Base-by-base conservation (phyloP, 2,797 vertebrate genomes). In the Lepus oiostolus region DNA sequence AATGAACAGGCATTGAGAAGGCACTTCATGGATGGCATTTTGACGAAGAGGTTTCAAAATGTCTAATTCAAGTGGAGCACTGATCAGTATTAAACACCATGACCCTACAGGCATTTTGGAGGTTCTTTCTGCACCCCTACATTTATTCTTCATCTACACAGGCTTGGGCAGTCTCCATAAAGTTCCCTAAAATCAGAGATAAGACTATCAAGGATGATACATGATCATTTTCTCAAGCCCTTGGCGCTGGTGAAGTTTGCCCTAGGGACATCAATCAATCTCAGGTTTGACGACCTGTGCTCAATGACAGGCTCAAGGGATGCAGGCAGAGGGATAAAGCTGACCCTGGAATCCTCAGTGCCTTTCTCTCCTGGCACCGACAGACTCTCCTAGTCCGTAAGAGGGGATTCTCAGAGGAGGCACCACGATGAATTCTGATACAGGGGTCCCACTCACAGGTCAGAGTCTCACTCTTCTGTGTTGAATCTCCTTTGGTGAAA, bases 11-110 rank as follows among this genome's bases (percentile, higher is more conserved):
- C 88, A 70, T 60, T 65, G 38, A 77, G 68, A 90, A 82, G 50
- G 32, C 21, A 0, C 6, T 58, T 47, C 82, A 70, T 32, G 50
- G 16, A 32, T 30, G 62, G 72, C 24, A 65, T 72, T 83, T 83
- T 54, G 60, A 84, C 82, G 42, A 88, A 35, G 19, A 58, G 60
- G 2, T 28, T 88, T 81, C 10, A 60, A 0, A 11, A 80, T 79
- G 77, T 89, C 94, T 84, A 76, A 86, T 72, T 85, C 82, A 60
- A 68, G 76, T 62, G 30, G 42, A 81, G 93, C 93, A 71, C 30
- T 65, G n/a, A 71, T 54, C 58, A 4, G 47, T 47, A 74, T 93
- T 90, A 76, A 52, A 87, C n/a, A 60, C 22, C 11, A 26, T 63
- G 67, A 80, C 67, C 38, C 24, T 67, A 83, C 52, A 38, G 54